Base-by-base conservation (phyloP, 2,113 vertebrate species). In the Oreamnos americanus region DNA sequence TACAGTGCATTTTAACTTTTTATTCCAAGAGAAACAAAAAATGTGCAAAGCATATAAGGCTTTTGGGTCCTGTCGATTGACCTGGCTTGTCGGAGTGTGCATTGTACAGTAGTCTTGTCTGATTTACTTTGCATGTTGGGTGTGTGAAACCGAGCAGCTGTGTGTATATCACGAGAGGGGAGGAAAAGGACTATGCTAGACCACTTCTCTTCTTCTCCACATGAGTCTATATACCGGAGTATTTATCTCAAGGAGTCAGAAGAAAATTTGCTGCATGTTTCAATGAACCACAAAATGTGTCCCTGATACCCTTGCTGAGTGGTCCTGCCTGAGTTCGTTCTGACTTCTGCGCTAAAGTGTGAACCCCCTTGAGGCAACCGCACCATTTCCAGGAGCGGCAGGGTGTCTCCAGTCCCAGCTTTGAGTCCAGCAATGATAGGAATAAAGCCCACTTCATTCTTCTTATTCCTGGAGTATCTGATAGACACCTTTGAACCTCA, bases 181-280 rank as follows among this genome's bases (percentile, higher is more conserved):
- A 74, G 90, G 49, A 84, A 81, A 95, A 95, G 36, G 45, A 33
- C 15, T 39, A 87, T 76, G 11, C 30, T 64, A 83, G 94, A 57
- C 12, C 2, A 7, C 96, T 83, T 62, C 8, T 97, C 49, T 94
- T 95, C 84, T 47, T 87, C 43, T 74, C 45, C 67, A 57, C 33
- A 15, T 6, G 84, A 91, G 47, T 96, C n/a, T 94, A 0, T 71
- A 71, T 97, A 93, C 55, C 6, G 15, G 78, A 88, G 53, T 96
- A 97, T 67, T 98, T 95, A 60, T 91, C 60, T 45, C 21, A 33
- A 88, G 12, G 91, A 96, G 51, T 74, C 57, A 82, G 97, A 95
- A 82, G 86, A 87, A 96, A 94, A 81, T 71, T 84, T 92, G 15
- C 58, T 97, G 87, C 49, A 67, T 2, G 87, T 98, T 91, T 97